These are phyloP conservation scores for Stenichneumon culpator DNA, from an alignment of 2,888 invertebrate genomes.

Conservation along the genomic window DNA sequence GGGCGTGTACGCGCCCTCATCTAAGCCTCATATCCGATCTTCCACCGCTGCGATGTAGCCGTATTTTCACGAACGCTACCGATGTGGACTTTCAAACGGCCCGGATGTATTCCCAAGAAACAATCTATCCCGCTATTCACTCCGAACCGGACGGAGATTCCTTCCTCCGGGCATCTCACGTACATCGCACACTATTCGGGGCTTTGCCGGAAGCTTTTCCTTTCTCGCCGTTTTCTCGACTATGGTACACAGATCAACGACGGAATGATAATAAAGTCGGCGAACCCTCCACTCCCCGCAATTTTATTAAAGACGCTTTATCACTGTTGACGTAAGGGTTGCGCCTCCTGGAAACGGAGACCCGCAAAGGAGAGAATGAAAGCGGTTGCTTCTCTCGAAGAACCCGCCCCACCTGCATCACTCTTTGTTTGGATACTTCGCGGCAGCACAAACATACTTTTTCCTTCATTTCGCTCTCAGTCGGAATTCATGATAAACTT, in stretches of 20 bases:
- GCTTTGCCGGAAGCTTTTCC: neutral
- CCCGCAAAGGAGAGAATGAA: neutral
- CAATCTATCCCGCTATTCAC: neutral
- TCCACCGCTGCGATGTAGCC: neutral
- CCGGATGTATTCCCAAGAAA: constrained; percentile 17
- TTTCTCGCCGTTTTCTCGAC: constrained; percentile 2
- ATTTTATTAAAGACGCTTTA: constrained; percentile 14
- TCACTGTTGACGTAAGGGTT: constrained; percentile 40
- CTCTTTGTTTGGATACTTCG: constrained; percentile 14
- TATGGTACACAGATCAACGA: constrained; percentile 18
- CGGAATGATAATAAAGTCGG: constrained; percentile 28
- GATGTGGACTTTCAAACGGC: neutral
- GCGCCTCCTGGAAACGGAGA: constrained; percentile 4
- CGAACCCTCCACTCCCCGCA: neutral
- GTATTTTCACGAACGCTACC: constrained; percentile 1
- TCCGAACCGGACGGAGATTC: neutral
- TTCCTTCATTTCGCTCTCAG: neutral
- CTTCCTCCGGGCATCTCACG: constrained; percentile 23
- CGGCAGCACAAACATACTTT: neutral
- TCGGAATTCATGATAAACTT: constrained; percentile 7
- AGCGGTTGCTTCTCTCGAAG: neutral
- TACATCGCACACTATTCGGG: neutral
- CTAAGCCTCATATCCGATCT: neutral
- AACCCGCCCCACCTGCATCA: neutral
- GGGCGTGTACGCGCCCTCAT: neutral